Conservation (phyloP, 2,888 invertebrate genomes). For the Xestobium rufovillosum region DNA sequence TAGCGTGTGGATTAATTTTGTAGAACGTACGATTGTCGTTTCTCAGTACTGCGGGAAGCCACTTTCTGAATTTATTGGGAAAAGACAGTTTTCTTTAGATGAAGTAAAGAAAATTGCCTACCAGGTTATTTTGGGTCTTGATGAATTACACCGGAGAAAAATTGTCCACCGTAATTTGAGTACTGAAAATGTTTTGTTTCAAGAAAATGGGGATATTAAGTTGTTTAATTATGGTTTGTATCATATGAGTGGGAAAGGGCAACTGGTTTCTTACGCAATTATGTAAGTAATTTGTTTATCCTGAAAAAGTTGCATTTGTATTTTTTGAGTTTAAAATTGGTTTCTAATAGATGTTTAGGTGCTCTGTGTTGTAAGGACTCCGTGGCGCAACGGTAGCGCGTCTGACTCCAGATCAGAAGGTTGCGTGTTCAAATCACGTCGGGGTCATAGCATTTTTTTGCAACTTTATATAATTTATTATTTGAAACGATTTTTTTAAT, state of each 20-base stretch:
- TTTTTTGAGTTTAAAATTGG: too few relatives aligned
- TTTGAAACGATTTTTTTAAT: too few relatives aligned
- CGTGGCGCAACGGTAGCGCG: slow-evolving; percentile 98
- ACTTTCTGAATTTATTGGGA: slow-evolving; percentile 47
- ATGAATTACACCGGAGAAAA: slow-evolving; percentile 62
- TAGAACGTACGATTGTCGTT: slow-evolving; percentile 75
- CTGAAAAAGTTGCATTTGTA: neutral
- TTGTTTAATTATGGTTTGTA: slow-evolving; percentile 91
- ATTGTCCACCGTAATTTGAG: slow-evolving; percentile 75
- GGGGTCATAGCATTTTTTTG: slow-evolving; percentile 18
- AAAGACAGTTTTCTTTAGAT: slow-evolving; percentile 42
- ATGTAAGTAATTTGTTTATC: slow-evolving; percentile 50
- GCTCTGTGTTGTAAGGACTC: slow-evolving; percentile 51
- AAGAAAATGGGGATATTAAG: slow-evolving; percentile 65
- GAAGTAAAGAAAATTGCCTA: slow-evolving; percentile 59
- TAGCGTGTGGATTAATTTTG: slow-evolving; percentile 27
- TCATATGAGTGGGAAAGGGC: slow-evolving; percentile 81
- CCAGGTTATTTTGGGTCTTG: slow-evolving; percentile 66
- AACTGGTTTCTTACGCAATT: slow-evolving; percentile 83
- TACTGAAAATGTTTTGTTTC: slow-evolving; percentile 74
- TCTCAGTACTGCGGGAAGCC: slow-evolving; percentile 69
- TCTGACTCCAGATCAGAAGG: slow-evolving; percentile 98
- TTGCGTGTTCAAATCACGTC: slow-evolving; percentile 23
- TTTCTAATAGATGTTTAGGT: too few relatives aligned
- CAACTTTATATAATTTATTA: neutral